These are phyloP conservation scores for Phortica variegata DNA, from an alignment of 1,140 invertebrate species.

Conservation along the genomic window DNA sequence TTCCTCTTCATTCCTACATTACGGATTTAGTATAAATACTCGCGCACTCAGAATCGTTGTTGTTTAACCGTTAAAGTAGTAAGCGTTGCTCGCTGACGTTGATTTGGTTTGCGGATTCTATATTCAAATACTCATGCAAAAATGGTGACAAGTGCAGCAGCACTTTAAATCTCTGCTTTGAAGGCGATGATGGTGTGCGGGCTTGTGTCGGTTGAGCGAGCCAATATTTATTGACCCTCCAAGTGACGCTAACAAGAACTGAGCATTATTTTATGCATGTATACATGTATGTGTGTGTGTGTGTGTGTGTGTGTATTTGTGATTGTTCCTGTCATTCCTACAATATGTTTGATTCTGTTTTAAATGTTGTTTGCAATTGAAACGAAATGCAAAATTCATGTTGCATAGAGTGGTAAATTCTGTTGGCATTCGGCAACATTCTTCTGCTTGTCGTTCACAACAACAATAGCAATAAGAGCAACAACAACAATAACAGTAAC, in stretches of 20 bases:
- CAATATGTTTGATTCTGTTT: slow-evolving; percentile 20
- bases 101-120: slow-evolving; percentile 17
- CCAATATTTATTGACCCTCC: slow-evolving; percentile 18
- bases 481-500: slow-evolving; percentile 13
- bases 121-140: slow-evolving; percentile 36
- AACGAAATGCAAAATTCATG: slow-evolving; percentile 42
- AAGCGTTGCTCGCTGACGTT: slow-evolving; percentile 13
- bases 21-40: too few relatives aligned
- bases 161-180: neutral
- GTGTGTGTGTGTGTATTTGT: too few relatives aligned
- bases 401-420: too few relatives aligned
- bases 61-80: slow-evolving; percentile 9
- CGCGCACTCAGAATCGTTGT: slow-evolving; percentile 1
- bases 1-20: slow-evolving; percentile 9
- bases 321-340: slow-evolving; percentile 42
- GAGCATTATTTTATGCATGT: slow-evolving; percentile 21
- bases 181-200: too few relatives aligned
- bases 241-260: slow-evolving; percentile 10
- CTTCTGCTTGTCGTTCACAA: too few relatives aligned
- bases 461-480: too few relatives aligned
- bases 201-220: slow-evolving; percentile 1
- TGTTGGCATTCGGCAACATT: too few relatives aligned
- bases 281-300: too few relatives aligned
- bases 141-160: slow-evolving; percentile 10
- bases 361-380: slow-evolving; percentile 36